Percentiles rank a stretch among this genome's conserved stretches.
Conservation (phyloP, 2,888 invertebrate genomes). For the Frankliniella fusca region DNA sequence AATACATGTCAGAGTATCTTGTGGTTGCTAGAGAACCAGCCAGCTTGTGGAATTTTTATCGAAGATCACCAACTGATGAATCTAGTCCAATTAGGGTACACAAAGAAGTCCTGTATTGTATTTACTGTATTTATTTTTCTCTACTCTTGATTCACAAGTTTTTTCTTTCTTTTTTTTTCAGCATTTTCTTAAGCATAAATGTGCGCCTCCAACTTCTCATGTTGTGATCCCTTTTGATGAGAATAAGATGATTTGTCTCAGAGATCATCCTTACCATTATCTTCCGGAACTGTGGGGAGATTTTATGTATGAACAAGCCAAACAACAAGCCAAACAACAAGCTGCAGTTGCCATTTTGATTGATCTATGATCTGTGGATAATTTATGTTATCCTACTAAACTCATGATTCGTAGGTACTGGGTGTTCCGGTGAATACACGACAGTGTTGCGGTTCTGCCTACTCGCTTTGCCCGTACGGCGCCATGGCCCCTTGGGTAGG, state of each 20-base stretch:
- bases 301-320: neutral
- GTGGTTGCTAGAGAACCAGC: neutral
- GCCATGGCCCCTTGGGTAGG: too few relatives aligned
- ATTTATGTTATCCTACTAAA: neutral
- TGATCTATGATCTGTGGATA: neutral
- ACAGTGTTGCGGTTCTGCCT: too few relatives aligned
- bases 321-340: too few relatives aligned
- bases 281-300: neutral
- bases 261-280: neutral
- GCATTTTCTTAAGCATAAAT: neutral
- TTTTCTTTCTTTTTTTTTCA: neutral
- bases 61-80: neutral
- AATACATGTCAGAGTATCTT: neutral
- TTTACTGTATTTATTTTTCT: neutral
- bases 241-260: neutral
- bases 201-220: neutral
- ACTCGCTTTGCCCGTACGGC: too few relatives aligned
- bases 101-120: too few relatives aligned
- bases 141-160: neutral
- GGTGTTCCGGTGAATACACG: too few relatives aligned
- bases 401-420: neutral
- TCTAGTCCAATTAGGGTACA: neutral
- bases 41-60: neutral
- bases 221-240: neutral
- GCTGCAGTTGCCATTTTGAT: too few relatives aligned